These are phyloP conservation scores for Tretioscincus oriximinensis DNA, from an alignment of 2,113 vertebrate genomes.

Conservation along the genomic window DNA sequence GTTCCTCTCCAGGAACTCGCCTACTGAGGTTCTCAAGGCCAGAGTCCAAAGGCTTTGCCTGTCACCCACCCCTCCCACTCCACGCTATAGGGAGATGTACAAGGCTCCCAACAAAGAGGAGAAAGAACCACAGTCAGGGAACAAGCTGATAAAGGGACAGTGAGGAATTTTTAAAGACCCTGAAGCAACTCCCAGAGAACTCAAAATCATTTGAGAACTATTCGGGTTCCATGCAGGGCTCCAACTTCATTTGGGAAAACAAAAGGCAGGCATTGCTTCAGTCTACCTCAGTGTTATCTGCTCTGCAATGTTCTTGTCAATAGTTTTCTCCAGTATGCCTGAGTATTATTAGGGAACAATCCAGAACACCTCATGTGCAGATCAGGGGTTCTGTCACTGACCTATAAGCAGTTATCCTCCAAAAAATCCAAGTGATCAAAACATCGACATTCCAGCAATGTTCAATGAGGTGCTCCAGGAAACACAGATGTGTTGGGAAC, in stretches of 20 bases:
- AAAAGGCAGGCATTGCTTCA: neutral
- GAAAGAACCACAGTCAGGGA: neutral
- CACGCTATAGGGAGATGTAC: neutral
- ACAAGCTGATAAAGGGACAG: neutral
- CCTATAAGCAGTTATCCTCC: too few species aligned
- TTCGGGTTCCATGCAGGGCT: neutral
- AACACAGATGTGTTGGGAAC: too few species aligned
- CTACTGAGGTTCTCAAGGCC: constrained; percentile 47
- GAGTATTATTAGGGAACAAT: neutral
- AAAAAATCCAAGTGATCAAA: neutral
- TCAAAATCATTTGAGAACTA: neutral
- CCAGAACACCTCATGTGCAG: too few species aligned
- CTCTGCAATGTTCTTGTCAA: neutral
- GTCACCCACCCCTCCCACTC: neutral
- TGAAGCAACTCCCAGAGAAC: neutral
- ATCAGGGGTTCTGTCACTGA: neutral
- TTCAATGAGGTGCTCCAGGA: neutral
- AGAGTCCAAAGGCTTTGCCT: constrained; percentile 53
- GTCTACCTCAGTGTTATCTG: neutral
- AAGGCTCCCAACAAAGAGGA: neutral
- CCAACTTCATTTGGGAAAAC: neutral
- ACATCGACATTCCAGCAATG: neutral
- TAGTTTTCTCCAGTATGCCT: neutral
- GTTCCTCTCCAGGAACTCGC: constrained; percentile 48
- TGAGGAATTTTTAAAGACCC: neutral